These are phyloP conservation scores for Rattus norvegicus DNA, from an alignment of 2,113 vertebrate species.

Conservation along the genomic window GRCr8 NC_086031.1:94593501-94594000, in stretches of 20 bases:
- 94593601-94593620: not conserved
- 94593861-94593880: not conserved
- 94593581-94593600: not conserved
- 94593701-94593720: not conserved
- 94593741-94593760: constrained; percentile 8
- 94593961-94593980: not conserved
- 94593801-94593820: not conserved
- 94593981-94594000: not conserved
- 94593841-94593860: not conserved
- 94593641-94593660: not conserved
- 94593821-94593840: not conserved
- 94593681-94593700: not conserved
- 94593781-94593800: not conserved
- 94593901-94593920: not conserved
- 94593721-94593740: not conserved
- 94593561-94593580: not conserved
- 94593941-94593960: not conserved
- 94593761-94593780: not conserved
- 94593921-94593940: not conserved
- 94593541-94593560: not conserved
- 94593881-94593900: not conserved
- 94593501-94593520: not conserved
- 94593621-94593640: not conserved
- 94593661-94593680: not conserved
- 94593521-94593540: not conserved